Evolutionary conservation across 2,113 vertebrate species (phyloP).

Genomic region (Pipra filicauda): DNA sequence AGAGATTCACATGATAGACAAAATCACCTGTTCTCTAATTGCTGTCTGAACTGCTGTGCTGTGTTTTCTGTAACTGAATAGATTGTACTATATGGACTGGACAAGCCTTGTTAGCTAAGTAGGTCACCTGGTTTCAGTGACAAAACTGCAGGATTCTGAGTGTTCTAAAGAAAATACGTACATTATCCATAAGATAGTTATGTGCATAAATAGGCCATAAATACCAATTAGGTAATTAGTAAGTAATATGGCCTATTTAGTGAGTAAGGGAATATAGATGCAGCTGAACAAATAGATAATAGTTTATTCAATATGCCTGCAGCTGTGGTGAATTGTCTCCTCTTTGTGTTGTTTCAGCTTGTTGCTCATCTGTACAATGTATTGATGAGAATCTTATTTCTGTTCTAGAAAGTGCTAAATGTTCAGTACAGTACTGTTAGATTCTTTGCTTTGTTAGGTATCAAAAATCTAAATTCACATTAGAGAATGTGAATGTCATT

Average conservation of each 20-base stretch:
- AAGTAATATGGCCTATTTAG: not conserved
- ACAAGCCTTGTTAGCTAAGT: slow-evolving; percentile 2
- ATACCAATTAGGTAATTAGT: not conserved
- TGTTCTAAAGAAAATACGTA: not conserved
- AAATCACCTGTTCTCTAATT: not conserved
- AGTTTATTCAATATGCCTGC: not conserved
- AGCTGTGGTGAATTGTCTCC: not conserved
- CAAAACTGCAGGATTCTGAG: not conserved
- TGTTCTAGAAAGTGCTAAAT: not conserved
- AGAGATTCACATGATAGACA: not conserved
- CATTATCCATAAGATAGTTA: not conserved
- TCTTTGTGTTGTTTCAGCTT: not conserved
- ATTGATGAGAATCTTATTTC: not conserved
- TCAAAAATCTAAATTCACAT: not conserved
- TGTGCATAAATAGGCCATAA: not conserved
- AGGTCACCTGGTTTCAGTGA: not conserved
- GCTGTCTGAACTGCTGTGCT: not conserved
- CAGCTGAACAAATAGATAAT: not conserved
- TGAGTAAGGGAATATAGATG: not conserved
- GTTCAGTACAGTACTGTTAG: not conserved
- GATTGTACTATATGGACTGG: not conserved
- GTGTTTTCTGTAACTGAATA: not conserved
- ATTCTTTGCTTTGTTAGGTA: not conserved
- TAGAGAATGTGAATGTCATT: not conserved
- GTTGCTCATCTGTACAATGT: not conserved